These are phyloP conservation scores for Ormyrus pomaceus DNA, from an alignment of 2,888 invertebrate genomes.

Conservation along the genomic window DNA sequence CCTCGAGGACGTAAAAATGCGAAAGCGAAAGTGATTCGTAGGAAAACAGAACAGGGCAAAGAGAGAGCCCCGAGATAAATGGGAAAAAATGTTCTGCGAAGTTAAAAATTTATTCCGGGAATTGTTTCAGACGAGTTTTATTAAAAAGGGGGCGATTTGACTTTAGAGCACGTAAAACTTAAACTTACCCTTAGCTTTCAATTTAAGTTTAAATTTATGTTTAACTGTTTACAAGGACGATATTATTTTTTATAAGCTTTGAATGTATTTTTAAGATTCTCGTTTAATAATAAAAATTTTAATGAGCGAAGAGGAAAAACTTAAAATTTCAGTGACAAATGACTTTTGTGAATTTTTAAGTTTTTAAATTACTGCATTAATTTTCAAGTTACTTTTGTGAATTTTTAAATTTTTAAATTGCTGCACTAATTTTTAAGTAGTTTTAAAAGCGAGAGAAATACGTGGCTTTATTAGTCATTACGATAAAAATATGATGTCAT, in stretches of 20 bases:
- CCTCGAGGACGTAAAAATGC: conserved; percentile 8
- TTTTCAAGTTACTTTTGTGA: not conserved
- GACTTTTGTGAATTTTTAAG: not conserved
- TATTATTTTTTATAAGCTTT: no score
- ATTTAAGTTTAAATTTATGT: no score
- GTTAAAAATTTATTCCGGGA: not conserved
- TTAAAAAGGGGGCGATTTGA: not conserved
- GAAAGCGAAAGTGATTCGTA: conserved; percentile 41
- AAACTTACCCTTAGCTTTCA: no score
- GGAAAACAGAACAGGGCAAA: conserved; percentile 31
- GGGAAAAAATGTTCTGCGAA: not conserved
- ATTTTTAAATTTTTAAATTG: not conserved
- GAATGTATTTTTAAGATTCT: no score
- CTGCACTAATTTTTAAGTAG: not conserved
- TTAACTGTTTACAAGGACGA: no score
- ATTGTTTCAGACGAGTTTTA: not conserved
- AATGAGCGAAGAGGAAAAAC: no score
- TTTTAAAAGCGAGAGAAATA: not conserved
- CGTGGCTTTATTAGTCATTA: not conserved
- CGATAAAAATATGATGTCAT: not conserved
- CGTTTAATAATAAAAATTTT: no score
- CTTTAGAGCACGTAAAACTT: no score
- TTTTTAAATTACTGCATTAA: not conserved
- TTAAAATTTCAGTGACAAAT: not conserved
- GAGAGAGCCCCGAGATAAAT: not conserved